Percentiles rank a stretch among this genome's conserved stretches.
phyloP scores from a whole-genome alignment of 2,888 invertebrate genomes.

The Lacanobia oleracea region DNA sequence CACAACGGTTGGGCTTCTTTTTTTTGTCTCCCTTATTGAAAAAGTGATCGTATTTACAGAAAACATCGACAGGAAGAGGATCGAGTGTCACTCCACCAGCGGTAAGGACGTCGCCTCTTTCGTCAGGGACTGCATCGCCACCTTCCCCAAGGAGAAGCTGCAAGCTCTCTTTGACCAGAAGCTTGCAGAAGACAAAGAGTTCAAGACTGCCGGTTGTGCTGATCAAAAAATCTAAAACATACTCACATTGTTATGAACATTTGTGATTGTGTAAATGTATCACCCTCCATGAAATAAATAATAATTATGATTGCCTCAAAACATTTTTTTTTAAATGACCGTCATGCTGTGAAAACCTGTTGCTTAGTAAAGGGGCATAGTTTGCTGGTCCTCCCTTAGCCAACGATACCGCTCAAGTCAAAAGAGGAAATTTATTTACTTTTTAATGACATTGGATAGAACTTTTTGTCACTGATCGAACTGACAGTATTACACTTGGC shows the following conservation, averaged over 20 bases:
- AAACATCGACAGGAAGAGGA: constrained; percentile 24
- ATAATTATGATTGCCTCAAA: constrained; percentile 11
- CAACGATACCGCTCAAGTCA: no score
- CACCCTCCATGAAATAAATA: constrained; percentile 15
- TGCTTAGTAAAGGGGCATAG: neutral
- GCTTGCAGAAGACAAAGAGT: constrained; percentile 77
- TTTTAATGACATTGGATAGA: no score
- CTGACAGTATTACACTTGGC: no score
- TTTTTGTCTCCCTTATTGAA: no score
- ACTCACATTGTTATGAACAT: neutral
- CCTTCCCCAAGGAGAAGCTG: constrained; percentile 78
- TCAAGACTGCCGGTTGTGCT: constrained; percentile 76
- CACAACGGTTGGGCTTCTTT: neutral
- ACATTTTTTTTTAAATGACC: constrained; percentile 10
- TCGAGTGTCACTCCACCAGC: constrained; percentile 67
- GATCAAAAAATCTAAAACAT: neutral
- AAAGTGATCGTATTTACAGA: constrained; percentile 49
- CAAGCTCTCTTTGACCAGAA: constrained; percentile 80
- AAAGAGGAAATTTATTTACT: no score
- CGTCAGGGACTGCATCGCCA: constrained; percentile 71
- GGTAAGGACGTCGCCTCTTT: constrained; percentile 75
- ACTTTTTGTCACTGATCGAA: no score
- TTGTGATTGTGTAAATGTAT: constrained; percentile 13
- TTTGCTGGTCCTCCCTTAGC: no score
- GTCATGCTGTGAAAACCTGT: neutral